Conservation (phyloP, 2,113 vertebrate species). For the Plectropomus leopardus region DNA sequence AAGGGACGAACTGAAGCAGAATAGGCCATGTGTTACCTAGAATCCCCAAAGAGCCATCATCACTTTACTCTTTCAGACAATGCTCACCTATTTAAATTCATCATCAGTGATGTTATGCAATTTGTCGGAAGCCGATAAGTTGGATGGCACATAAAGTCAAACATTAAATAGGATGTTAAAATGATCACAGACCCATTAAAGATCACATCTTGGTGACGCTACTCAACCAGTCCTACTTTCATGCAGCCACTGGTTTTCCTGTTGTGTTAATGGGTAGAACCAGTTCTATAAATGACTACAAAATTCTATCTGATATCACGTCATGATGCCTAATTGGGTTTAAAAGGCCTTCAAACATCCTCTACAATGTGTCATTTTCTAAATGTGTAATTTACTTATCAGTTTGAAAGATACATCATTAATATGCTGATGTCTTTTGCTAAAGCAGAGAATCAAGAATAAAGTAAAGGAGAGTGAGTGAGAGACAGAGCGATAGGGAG, state of each 20-base stretch:
- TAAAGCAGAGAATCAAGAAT: slow-evolving; percentile 36
- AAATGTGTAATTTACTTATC: slow-evolving; percentile 57
- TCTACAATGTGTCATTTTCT: slow-evolving; percentile 37
- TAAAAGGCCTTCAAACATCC: slow-evolving; percentile 51
- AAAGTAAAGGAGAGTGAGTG: slow-evolving; percentile 28
- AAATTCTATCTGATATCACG: slow-evolving; percentile 28
- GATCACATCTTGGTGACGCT: slow-evolving; percentile 24
- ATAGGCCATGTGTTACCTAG: slow-evolving; percentile 57
- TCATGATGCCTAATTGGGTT: slow-evolving; percentile 55
- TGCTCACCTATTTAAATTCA: slow-evolving; percentile 60
- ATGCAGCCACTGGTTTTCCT: slow-evolving; percentile 1
- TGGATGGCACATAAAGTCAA: slow-evolving; percentile 50
- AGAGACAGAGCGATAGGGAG: slow-evolving; percentile 25
- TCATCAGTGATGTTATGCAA: slow-evolving; percentile 55
- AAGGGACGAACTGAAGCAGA: slow-evolving; percentile 63
- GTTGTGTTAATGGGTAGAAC: neutral
- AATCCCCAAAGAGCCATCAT: slow-evolving; percentile 53
- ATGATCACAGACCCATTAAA: slow-evolving; percentile 33
- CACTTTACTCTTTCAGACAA: slow-evolving; percentile 52
- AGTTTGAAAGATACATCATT: slow-evolving; percentile 45
- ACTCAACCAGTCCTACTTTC: slow-evolving; percentile 18
- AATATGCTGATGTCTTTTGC: slow-evolving; percentile 49
- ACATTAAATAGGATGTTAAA: slow-evolving; percentile 54
- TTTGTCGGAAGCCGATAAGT: slow-evolving; percentile 37
- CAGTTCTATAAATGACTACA: neutral